phyloP scores from a whole-genome alignment of 2,113 vertebrate genomes.

The Anoplopoma fimbria region DNA sequence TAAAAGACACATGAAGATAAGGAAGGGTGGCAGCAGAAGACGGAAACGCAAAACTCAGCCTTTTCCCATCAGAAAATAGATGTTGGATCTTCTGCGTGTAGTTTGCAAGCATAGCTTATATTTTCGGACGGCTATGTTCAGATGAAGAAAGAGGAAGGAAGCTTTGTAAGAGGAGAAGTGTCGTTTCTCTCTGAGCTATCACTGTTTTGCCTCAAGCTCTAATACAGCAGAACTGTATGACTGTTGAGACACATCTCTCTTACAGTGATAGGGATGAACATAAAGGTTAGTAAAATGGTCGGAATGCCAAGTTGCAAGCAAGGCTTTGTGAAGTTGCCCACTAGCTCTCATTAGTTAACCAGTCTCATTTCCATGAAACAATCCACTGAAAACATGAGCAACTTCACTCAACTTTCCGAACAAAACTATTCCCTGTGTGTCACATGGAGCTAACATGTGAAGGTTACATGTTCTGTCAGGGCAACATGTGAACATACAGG shows the following conservation, averaged over 20 bases:
- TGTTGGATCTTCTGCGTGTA: conserved; percentile 66
- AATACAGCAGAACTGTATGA: conserved; percentile 22
- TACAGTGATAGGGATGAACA: conserved; percentile 60
- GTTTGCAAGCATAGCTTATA: conserved; percentile 58
- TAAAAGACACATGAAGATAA: conserved; percentile 52
- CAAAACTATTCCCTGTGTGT: conserved; percentile 60
- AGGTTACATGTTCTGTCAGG: conserved; percentile 25
- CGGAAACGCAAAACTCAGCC: conserved; percentile 58
- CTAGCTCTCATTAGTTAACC: conserved; percentile 6
- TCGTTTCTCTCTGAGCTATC: conserved; percentile 48
- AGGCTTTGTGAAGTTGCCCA: conserved; percentile 70
- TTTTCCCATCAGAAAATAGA: conserved; percentile 76
- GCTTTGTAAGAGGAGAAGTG: conserved; percentile 76
- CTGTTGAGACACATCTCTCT: conserved; percentile 69
- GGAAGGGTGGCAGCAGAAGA: conserved; percentile 48
- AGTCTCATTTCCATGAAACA: neutral
- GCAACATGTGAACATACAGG: conserved; percentile 71
- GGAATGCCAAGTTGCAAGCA: conserved; percentile 44
- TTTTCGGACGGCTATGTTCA: conserved; percentile 68
- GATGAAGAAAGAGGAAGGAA: conserved; percentile 70
- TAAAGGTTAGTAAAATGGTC: conserved; percentile 47
- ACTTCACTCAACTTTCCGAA: conserved; percentile 64
- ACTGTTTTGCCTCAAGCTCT: conserved; percentile 41
- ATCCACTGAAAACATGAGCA: conserved; percentile 47
- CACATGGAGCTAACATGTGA: conserved; percentile 55